Conservation (phyloP, 2,797 vertebrate species). For the Pampus argenteus region DNA sequence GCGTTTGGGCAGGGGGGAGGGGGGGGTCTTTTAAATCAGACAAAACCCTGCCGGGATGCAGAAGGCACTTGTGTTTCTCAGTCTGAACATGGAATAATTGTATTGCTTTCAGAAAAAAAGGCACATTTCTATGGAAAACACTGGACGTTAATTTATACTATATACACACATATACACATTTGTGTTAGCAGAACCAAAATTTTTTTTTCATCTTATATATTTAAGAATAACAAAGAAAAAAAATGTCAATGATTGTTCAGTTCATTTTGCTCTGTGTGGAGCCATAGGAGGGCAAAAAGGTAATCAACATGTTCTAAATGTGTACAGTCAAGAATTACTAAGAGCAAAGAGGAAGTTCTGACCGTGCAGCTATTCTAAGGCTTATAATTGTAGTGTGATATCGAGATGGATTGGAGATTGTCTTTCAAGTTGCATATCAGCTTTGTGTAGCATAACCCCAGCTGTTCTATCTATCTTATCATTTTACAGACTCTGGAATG, state of each 20-base stretch:
- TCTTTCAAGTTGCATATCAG: constrained; percentile 30
- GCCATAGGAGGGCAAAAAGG: neutral
- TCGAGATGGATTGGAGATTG: constrained; percentile 39
- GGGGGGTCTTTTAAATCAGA: constrained; percentile 14
- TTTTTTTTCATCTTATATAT: constrained; percentile 50
- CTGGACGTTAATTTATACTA: constrained; percentile 84
- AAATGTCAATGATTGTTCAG: constrained; percentile 16
- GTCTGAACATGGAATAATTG: constrained; percentile 39
- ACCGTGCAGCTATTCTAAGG: constrained; percentile 29
- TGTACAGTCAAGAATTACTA: constrained; percentile 30
- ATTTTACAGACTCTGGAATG: constrained; percentile 22
- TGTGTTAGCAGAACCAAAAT: constrained; percentile 69
- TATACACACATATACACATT: constrained; percentile 86
- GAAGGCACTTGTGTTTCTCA: constrained; percentile 67
- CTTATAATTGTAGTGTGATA: neutral
- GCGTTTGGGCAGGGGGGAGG: constrained; percentile 47
- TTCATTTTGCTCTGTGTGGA: constrained; percentile 15
- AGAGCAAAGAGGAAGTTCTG: constrained; percentile 55
- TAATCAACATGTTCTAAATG: constrained; percentile 31
- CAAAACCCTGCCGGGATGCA: constrained; percentile 42
- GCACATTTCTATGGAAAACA: constrained; percentile 70
- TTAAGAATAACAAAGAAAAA: constrained; percentile 49
- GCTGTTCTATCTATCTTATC: neutral
- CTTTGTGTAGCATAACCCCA: constrained; percentile 13
- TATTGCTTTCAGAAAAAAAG: constrained; percentile 59